These are phyloP conservation scores for Drosophila guanche DNA, from an alignment of 1,140 invertebrate genomes.

Conservation along the genomic window DNA sequence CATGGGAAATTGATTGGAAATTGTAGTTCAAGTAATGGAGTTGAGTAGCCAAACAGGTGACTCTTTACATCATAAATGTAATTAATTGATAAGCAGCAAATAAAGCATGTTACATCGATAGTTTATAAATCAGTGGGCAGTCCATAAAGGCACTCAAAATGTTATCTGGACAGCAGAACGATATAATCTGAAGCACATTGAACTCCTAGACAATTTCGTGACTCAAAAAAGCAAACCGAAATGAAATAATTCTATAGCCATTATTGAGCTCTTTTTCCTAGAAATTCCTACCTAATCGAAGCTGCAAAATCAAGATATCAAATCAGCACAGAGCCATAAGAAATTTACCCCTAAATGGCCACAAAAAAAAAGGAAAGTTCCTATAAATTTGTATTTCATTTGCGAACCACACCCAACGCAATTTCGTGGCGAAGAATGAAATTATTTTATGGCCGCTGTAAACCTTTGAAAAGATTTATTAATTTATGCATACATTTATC, in stretches of 20 bases:
- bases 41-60: background rate
- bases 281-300: background rate
- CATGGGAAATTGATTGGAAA: constrained; percentile 8
- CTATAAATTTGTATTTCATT: constrained; percentile 12
- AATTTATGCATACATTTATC: background rate
- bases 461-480: constrained; percentile 2
- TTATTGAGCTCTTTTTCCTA: background rate
- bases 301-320: constrained; percentile 11
- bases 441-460: constrained; percentile 13
- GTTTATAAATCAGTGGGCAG: constrained; percentile 33
- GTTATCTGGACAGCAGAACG: constrained; percentile 4
- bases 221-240: no score
- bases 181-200: background rate
- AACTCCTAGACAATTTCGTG: background rate
- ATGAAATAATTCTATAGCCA: background rate
- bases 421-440: constrained; percentile 7
- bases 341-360: constrained; percentile 38
- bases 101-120: background rate
- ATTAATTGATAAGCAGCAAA: constrained; percentile 1
- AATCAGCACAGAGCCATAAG: constrained; percentile 12
- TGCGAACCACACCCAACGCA: constrained; percentile 19
- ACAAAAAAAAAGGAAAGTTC: no score
- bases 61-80: background rate
- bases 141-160: constrained; percentile 23
- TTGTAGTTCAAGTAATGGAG: no score